These are phyloP conservation scores for Chirona hameri DNA, from an alignment of 2,888 invertebrate genomes.

Conservation along the genomic window DNA sequence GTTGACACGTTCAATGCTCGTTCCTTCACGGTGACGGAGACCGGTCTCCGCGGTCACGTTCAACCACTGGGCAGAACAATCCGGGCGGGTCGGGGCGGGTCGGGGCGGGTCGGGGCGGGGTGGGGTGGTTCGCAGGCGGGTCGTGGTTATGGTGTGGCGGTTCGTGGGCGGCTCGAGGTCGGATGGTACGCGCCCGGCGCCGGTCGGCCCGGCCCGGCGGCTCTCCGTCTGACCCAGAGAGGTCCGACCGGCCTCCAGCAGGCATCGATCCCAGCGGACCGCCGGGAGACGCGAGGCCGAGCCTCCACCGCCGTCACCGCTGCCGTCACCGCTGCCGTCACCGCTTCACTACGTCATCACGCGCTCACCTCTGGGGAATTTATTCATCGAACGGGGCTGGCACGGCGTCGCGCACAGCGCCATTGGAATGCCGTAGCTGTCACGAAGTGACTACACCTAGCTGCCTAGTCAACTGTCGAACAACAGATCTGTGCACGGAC, in stretches of 20 bases:
- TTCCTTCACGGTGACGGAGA: no score
- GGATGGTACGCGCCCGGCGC: neutral
- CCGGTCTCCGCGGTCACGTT: no score
- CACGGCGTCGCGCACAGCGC: neutral
- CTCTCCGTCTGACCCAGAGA: no score
- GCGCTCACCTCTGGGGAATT: neutral
- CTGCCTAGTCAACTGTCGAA: neutral
- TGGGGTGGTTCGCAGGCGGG: no score
- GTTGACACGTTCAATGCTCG: no score
- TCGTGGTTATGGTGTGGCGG: no score
- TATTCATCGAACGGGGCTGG: neutral
- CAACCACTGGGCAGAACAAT: no score
- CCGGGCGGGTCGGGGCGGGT: no score
- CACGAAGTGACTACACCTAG: neutral
- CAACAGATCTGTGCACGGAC: neutral
- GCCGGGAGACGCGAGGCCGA: neutral
- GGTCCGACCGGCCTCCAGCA: neutral
- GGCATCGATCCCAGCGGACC: neutral
- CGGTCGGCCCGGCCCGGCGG: neutral
- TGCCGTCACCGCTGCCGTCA: no score
- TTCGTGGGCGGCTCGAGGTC: no score
- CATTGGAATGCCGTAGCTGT: neutral
- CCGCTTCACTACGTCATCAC: neutral
- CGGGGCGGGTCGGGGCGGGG: no score
- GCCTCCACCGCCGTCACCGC: no score